Evolutionary conservation across 2,113 vertebrate genomes (phyloP).

Genomic region (Eonycteris spelaea): DNA sequence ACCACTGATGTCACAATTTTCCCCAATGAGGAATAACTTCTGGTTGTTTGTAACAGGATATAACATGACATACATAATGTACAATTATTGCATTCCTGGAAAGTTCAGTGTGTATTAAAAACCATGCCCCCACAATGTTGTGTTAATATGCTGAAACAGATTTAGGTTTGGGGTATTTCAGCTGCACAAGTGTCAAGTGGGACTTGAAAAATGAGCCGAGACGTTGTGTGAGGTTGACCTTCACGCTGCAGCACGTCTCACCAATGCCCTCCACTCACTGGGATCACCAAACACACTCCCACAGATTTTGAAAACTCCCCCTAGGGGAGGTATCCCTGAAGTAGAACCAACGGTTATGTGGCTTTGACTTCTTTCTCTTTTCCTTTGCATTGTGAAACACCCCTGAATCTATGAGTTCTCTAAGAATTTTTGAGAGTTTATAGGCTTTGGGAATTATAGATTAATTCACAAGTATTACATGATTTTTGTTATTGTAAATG

Average conservation of each 20-base stretch:
- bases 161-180: background rate
- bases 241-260: background rate
- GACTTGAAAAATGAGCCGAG: background rate
- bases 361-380: background rate
- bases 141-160: background rate
- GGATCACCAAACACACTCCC: background rate
- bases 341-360: background rate
- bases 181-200: background rate
- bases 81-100: background rate
- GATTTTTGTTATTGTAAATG: background rate
- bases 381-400: background rate
- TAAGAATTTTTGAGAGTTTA: background rate
- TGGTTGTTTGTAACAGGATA: background rate
- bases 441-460: background rate
- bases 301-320: background rate
- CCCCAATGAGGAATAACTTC: background rate
- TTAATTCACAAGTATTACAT: background rate
- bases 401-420: background rate
- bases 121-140: background rate
- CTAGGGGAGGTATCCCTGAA: background rate
- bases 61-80: background rate
- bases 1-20: background rate
- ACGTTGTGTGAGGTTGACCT: background rate
- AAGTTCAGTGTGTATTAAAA: background rate
- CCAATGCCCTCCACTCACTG: background rate